Conservation (phyloP, 2,888 invertebrate genomes). For the Corbicula japonica region DNA sequence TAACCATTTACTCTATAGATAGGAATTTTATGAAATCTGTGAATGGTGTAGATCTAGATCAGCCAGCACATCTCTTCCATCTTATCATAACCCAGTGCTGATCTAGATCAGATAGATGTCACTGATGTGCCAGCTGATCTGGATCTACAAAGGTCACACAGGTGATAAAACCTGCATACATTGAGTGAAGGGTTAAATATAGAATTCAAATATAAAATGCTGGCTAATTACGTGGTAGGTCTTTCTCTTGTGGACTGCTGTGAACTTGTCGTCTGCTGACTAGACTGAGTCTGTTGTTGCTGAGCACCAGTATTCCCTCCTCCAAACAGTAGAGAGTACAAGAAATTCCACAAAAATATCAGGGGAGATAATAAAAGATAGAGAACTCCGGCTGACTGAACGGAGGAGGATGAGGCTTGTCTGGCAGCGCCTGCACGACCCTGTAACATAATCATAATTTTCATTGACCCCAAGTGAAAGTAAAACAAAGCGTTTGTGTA, state of each 20-base stretch:
- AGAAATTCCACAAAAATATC: constrained; percentile 88
- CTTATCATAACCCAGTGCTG: neutral
- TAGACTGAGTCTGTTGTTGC: constrained; percentile 33
- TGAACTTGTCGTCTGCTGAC: constrained; percentile 24
- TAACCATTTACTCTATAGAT: too few species aligned
- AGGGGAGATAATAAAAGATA: constrained; percentile 90
- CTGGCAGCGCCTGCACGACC: constrained; percentile 16
- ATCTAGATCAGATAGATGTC: neutral
- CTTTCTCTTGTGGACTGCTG: constrained; percentile 36
- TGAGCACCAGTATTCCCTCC: constrained; percentile 45
- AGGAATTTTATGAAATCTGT: too few species aligned
- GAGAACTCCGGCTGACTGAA: constrained; percentile 85
- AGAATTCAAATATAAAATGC: neutral
- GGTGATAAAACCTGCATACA: neutral
- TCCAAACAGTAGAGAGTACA: constrained; percentile 87
- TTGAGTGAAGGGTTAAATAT: neutral
- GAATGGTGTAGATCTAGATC: neutral
- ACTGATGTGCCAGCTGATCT: too few species aligned
- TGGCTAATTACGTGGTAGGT: constrained; percentile 49
- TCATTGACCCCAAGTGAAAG: too few species aligned
- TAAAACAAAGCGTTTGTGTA: too few species aligned
- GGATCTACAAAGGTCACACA: too few species aligned
- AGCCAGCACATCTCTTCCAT: neutral
- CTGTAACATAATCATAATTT: constrained; percentile 18
- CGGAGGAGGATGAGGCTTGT: constrained; percentile 27